Percentiles rank a stretch among this genome's conserved stretches.
Conservation (phyloP, 2,797 vertebrate genomes). For the Phaenicophaeus curvirostris region DNA sequence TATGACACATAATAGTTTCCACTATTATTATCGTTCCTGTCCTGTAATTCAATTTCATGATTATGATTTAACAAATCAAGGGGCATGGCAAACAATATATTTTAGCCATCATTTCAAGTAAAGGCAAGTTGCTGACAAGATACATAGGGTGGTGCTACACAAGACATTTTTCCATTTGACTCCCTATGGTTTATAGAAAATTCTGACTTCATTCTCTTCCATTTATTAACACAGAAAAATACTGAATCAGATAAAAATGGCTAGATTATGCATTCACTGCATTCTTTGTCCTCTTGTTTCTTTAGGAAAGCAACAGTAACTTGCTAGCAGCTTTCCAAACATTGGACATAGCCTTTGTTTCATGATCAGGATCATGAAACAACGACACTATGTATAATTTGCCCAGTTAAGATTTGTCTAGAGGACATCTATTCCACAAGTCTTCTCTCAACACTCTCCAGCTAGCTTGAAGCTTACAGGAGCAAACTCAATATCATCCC, state of each 20-base stretch:
- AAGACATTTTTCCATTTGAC: not conserved
- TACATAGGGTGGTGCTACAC: not conserved
- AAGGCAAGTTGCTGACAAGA: conserved; percentile 32
- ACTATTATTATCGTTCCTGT: conserved; percentile 42
- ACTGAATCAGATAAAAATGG: rapidly evolving
- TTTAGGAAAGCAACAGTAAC: not conserved
- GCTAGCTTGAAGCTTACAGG: not conserved
- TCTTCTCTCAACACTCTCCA: not conserved
- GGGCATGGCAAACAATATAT: conserved; percentile 35
- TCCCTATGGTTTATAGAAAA: not conserved
- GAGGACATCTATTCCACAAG: not conserved
- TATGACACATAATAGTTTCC: conserved; percentile 54
- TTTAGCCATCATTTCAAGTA: conserved; percentile 26
- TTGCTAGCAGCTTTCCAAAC: not conserved
- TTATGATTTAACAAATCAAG: conserved; percentile 62
- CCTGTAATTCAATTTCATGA: conserved; percentile 58
- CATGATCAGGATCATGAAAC: not conserved
- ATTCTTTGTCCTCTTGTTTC: not conserved
- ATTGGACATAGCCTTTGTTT: not conserved
- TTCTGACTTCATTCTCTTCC: not conserved
- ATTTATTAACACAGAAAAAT: not conserved
- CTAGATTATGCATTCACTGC: not conserved
- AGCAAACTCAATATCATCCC: not conserved
- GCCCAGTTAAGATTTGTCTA: not conserved
- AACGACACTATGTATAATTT: not conserved